phyloP scores from a whole-genome alignment of 2,888 invertebrate genomes.

The Neocrepidodera transversa region DNA sequence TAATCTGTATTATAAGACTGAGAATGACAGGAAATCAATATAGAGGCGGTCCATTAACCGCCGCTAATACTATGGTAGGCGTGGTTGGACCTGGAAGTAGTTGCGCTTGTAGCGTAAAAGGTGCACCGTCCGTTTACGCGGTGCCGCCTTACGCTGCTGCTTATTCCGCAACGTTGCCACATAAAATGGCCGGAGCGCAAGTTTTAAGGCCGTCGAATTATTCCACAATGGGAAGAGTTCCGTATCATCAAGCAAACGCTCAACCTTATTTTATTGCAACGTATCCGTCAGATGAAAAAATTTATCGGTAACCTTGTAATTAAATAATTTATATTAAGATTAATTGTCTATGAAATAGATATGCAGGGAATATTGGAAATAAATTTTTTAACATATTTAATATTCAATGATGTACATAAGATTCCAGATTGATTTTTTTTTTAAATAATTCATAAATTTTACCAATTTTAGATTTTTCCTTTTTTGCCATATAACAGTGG shows the following conservation, averaged over 20 bases:
- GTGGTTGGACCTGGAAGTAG: constrained; percentile 64
- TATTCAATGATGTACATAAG: no score
- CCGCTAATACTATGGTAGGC: constrained; percentile 58
- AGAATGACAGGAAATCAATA: constrained; percentile 71
- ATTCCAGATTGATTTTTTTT: no score
- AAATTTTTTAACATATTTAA: no score
- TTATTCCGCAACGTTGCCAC: constrained; percentile 71
- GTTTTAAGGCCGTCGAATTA: constrained; percentile 52
- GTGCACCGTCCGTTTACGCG: constrained; percentile 64
- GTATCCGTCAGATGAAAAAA: constrained; percentile 70
- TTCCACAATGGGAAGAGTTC: constrained; percentile 69
- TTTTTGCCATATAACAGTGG: constrained; percentile 10
- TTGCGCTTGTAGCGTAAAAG: constrained; percentile 63
- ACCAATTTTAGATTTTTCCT: background rate
- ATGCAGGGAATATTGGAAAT: no score
- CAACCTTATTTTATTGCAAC: constrained; percentile 69
- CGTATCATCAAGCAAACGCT: constrained; percentile 61
- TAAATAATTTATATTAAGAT: background rate
- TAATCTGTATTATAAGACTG: constrained; percentile 83
- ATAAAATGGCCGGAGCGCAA: constrained; percentile 65
- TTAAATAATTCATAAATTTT: no score
- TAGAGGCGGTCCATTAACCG: constrained; percentile 72
- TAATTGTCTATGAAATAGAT: no score
- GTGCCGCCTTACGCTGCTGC: constrained; percentile 66
- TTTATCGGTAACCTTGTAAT: constrained; percentile 64